Evolutionary conservation across 1,140 invertebrate genomes (phyloP).

Genomic region (Conus betulinus): DNA sequence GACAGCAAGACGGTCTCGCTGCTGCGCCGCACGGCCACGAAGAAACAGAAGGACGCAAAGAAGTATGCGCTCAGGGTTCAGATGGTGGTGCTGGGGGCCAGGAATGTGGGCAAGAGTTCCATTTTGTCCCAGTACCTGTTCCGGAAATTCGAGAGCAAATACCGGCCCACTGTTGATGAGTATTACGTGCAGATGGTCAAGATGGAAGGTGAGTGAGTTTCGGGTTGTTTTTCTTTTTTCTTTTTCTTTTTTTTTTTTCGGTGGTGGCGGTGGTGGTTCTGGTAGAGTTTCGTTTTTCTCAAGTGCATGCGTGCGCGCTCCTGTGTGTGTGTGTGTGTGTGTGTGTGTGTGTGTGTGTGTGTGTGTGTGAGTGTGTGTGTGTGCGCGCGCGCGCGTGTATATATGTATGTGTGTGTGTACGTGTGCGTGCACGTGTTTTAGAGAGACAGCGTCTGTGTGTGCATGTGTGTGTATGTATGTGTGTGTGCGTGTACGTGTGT

Average conservation of each 20-base stretch:
- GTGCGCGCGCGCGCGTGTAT: too few species aligned
- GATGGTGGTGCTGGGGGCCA: conserved; percentile 1
- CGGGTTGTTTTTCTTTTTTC: too few species aligned
- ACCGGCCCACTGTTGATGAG: conserved; percentile 16
- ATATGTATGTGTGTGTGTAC: too few species aligned
- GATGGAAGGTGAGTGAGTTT: conserved; percentile 15
- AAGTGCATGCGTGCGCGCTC: background rate
- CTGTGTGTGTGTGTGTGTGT: too few species aligned
- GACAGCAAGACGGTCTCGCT: background rate
- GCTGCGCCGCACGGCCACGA: background rate
- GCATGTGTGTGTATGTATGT: too few species aligned
- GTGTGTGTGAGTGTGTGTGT: too few species aligned
- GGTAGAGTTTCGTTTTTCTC: background rate
- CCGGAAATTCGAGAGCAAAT: background rate
- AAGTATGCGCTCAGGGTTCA: conserved; percentile 1
- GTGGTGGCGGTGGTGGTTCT: background rate
- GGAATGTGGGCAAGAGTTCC: conserved; percentile 8
- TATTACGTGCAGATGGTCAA: background rate
- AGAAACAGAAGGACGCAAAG: background rate
- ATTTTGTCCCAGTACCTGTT: conserved; percentile 15
- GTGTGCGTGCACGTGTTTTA: too few species aligned
- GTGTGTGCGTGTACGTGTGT: too few species aligned
- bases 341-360: too few species aligned
- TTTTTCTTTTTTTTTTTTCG: background rate
- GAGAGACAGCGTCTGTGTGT: too few species aligned